Evolutionary conservation across 2,888 invertebrate genomes (phyloP), one percentile per base, ranked within the genome.

Genomic region (Lottia scabra): DNA sequence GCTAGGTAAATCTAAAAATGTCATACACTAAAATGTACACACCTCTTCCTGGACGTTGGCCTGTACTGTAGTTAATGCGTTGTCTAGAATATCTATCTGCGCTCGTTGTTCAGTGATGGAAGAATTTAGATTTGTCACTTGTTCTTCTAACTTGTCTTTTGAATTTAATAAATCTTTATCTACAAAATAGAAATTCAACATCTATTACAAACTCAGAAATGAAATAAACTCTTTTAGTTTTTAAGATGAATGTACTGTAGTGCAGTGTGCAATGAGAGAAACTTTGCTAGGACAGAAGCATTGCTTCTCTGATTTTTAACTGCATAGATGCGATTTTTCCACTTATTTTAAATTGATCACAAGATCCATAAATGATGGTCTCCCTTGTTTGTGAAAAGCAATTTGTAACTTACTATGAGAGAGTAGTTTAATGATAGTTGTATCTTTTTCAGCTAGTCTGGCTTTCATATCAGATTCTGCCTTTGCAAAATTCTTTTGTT

Each of bases 91-190:
- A 84, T 96, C 96, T 87, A 97, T 96, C 89, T 97, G 96, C 38
- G 95, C 96, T 76, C 96, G 92, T 88, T 97, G 97, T 87, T 97
- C 97, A 87, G 96, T 95, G 75, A 97, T 90, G 16, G 96, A 96
- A 19, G 95, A 95, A 82, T 95, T 92, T 88, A 96, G 96, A 0
- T 96, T 96, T 19, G 95, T 93, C 86, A 97, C 92, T 90, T 98
- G 97, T 76, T 96, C 95, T 90, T 96, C 96, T 87, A 97, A 95
- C 56, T 96, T 91, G 88, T 97, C 97, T 89, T 96, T 96, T n/a
- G 94, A 93, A 71, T 95, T 95, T 70, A 94, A 93, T 83, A 96
- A 91, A 91, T 96, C 96, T 90, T 96, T 96, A 88, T 96, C 97
- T 96, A 83, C 5, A 30, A 38, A 38, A 38, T 38, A 38, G 38